Conservation (phyloP, 2,888 invertebrate species). For the Spilosoma lubricipeda region DNA sequence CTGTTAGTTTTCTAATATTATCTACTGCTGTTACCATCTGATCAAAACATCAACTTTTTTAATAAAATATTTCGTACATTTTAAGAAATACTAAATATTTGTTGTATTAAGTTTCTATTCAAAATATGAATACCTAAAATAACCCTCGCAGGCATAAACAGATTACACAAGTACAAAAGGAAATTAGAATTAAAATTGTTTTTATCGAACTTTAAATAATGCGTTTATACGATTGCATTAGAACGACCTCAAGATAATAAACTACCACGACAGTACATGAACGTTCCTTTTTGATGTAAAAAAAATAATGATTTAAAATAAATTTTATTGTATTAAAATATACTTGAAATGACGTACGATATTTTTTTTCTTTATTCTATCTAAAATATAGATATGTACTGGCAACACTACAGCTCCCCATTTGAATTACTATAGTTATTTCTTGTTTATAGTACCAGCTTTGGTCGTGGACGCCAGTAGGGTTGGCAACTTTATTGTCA, state of each 20-base stretch:
- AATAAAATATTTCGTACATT: neutral
- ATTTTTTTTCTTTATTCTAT: neutral
- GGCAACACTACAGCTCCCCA: constrained; percentile 35
- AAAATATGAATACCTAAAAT: neutral
- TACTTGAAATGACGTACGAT: neutral
- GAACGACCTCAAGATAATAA: too few species aligned
- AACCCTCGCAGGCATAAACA: neutral
- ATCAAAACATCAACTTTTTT: neutral
- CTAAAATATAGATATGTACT: neutral
- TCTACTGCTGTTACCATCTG: neutral
- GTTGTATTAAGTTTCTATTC: neutral
- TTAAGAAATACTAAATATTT: neutral
- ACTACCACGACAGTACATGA: too few species aligned
- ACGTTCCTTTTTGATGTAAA: too few species aligned
- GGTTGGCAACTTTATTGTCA: constrained; percentile 56
- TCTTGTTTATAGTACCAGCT: constrained; percentile 48
- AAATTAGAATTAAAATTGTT: neutral
- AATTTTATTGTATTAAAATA: too few species aligned
- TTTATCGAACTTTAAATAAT: neutral
- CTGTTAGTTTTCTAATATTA: neutral
- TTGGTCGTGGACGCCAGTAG: constrained; percentile 48
- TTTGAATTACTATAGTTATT: constrained; percentile 53
- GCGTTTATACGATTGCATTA: neutral
- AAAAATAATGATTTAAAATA: too few species aligned
- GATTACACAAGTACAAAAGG: too few species aligned